Percentiles rank a stretch among this genome's conserved stretches.
These are phyloP conservation scores for Dermochelys coriacea DNA, from an alignment of 2,797 vertebrate genomes.

Conservation along the genomic window DNA sequence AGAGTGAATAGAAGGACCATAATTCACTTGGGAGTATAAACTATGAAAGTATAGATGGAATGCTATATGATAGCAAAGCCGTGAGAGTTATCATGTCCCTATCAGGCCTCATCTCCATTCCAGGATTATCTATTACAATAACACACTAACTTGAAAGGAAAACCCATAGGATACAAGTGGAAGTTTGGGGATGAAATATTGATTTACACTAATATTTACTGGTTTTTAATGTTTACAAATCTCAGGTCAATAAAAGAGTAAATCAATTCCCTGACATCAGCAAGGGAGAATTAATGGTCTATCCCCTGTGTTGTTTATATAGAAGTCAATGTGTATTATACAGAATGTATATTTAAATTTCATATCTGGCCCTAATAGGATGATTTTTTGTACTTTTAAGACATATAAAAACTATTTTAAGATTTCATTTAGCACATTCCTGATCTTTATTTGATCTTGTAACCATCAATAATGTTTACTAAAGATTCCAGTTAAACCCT, in stretches of 20 bases:
- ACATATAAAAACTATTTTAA: slow-evolving; percentile 33
- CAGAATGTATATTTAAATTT: neutral
- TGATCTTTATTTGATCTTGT: slow-evolving; percentile 5
- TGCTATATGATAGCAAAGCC: neutral
- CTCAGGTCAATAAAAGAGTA: neutral
- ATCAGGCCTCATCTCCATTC: neutral
- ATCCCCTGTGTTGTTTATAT: slow-evolving; percentile 38
- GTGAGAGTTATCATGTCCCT: neutral
- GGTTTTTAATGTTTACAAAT: slow-evolving; percentile 15
- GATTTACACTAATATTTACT: slow-evolving; percentile 1
- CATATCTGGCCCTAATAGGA: neutral
- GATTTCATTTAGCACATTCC: neutral
- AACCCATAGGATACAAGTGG: neutral
- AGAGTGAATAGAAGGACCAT: neutral
- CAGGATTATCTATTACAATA: neutral
- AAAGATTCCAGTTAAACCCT: neutral
- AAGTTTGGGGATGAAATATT: neutral
- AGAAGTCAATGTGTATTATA: slow-evolving; percentile 18
- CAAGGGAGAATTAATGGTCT: slow-evolving; percentile 17
- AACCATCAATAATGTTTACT: neutral
- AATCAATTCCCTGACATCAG: slow-evolving; percentile 23
- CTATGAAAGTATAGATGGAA: neutral
- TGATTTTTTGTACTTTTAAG: slow-evolving; percentile 34
- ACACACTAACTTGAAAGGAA: slow-evolving; percentile 29
- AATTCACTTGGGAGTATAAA: neutral